Base-by-base conservation (phyloP, 1,140 invertebrate genomes). In the Hylaeus anthracinus region DNA sequence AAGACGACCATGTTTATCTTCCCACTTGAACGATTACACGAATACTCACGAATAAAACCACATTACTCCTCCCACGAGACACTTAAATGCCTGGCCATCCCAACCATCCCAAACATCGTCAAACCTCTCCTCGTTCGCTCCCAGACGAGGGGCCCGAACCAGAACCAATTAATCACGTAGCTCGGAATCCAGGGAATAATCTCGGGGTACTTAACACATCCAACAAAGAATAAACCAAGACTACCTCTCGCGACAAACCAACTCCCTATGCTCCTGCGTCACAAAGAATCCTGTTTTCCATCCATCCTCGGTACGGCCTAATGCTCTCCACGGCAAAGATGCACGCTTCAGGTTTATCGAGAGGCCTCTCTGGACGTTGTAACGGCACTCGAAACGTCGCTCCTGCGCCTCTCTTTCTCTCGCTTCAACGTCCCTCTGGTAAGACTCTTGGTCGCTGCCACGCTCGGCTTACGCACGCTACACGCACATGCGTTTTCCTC, bases 311-410 rank as follows among this genome's bases (percentile, higher is more conserved):
- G 39, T 41, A 67, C 55, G 61, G 55, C 72, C 63, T 67, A 69
- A 75, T 66, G 55, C 61, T 65, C 12, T 26, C 55, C 60, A 3
- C 63, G 45, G 12, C 64, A 48, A 53, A 75, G 79, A 61, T 60
- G 79, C 72, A 55, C 45, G 55, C 12, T 74, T 74, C 72, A 74
- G 78, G 78, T 80, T 80, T 80, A 80, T 75, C 72, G 55, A 74
- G 72, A 75, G 53, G 60, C 43, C 72, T 67, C 60, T 79, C 55
- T 26, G 79, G 79, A 80, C 79, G 72, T 67, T 75, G 79, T 80
- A 80, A 80, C 79, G 79, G 79, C 79, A 80, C 79, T 80, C 72
- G 72, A 75, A 74, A 74, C 79, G 72, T 80, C 72, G 72, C 63
- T 63, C 65, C 45, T 58, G 55, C 55, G 15, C 53, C 43, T 73